Conservation (phyloP, 1,140 invertebrate species). For the Anoplophora glabripennis region DNA sequence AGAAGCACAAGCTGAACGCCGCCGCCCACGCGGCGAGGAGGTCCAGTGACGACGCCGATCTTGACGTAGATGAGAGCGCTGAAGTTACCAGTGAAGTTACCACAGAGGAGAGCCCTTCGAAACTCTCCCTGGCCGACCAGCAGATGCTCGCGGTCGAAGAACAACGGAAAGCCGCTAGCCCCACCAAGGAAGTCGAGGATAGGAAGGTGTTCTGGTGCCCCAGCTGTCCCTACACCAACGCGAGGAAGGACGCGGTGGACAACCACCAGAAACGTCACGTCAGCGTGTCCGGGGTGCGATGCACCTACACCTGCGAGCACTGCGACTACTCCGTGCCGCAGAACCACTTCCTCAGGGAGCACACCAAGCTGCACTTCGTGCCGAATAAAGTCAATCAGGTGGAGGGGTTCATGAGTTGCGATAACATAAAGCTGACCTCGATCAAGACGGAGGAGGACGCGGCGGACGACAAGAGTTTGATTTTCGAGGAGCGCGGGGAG, state of each 20-base stretch:
- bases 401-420: slow-evolving; percentile 60
- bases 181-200: slow-evolving; percentile 48
- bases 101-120: neutral
- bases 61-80: slow-evolving; percentile 46
- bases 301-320: slow-evolving; percentile 70
- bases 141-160: slow-evolving; percentile 50
- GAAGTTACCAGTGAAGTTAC: slow-evolving; percentile 38
- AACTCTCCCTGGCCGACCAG: slow-evolving; percentile 54
- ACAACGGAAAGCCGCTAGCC: slow-evolving; percentile 43
- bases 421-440: slow-evolving; percentile 52
- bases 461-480: slow-evolving; percentile 40
- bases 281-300: slow-evolving; percentile 54
- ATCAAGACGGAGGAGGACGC: slow-evolving; percentile 43
- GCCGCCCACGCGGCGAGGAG: slow-evolving; percentile 59
- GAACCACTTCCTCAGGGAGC: slow-evolving; percentile 73
- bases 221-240: slow-evolving; percentile 74
- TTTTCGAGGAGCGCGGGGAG: slow-evolving; percentile 48
- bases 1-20: slow-evolving; percentile 72
- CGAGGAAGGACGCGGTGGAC: slow-evolving; percentile 68
- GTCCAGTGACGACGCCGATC: slow-evolving; percentile 46
- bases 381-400: slow-evolving; percentile 58
- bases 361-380: slow-evolving; percentile 75
- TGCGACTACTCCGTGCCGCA: slow-evolving; percentile 81
- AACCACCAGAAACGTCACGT: slow-evolving; percentile 75
- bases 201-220: slow-evolving; percentile 60